Evolutionary conservation across 1,140 invertebrate species (phyloP).

Genomic region (Notospermus geniculatus): DNA sequence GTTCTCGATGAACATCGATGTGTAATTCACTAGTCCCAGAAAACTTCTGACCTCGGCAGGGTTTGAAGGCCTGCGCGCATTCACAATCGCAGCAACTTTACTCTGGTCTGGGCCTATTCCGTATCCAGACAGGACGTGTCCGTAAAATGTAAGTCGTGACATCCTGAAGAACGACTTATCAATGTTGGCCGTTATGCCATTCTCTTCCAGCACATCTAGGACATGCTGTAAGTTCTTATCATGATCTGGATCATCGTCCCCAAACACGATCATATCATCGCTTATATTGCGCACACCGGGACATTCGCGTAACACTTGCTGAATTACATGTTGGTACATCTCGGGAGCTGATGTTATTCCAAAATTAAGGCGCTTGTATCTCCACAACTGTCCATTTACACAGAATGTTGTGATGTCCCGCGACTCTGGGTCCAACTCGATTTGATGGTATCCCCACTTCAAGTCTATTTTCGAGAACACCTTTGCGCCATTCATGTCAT

Average conservation of each 20-base stretch:
- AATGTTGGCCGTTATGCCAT: constrained; percentile 23
- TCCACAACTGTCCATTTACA: constrained; percentile 4
- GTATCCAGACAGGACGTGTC: too few species aligned
- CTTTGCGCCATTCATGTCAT: constrained; percentile 26
- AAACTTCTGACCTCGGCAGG: constrained; percentile 11
- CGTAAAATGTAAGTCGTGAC: constrained; percentile 28
- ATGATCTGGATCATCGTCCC: constrained; percentile 23
- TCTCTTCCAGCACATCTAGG: constrained; percentile 19
- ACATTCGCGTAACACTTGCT: constrained; percentile 22
- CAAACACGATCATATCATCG: constrained; percentile 37
- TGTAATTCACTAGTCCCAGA: too few species aligned
- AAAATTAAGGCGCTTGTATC: too few species aligned
- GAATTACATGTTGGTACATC: constrained; percentile 29
- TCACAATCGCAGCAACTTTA: too few species aligned
- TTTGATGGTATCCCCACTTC: constrained; percentile 32
- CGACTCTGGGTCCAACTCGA: constrained; percentile 31
- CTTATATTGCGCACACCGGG: constrained; percentile 30
- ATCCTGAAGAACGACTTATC: constrained; percentile 29
- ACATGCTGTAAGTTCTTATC: constrained; percentile 21
- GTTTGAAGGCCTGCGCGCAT: constrained; percentile 20
- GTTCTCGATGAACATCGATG: too few species aligned
- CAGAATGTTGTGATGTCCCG: constrained; percentile 1
- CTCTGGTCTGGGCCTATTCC: too few species aligned
- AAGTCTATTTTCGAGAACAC: constrained; percentile 36
- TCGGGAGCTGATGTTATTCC: constrained; percentile 28